Percentiles rank a stretch among this genome's conserved stretches.
Conservation (phyloP, 2,888 invertebrate genomes). For the Calliscelio sp. region DNA sequence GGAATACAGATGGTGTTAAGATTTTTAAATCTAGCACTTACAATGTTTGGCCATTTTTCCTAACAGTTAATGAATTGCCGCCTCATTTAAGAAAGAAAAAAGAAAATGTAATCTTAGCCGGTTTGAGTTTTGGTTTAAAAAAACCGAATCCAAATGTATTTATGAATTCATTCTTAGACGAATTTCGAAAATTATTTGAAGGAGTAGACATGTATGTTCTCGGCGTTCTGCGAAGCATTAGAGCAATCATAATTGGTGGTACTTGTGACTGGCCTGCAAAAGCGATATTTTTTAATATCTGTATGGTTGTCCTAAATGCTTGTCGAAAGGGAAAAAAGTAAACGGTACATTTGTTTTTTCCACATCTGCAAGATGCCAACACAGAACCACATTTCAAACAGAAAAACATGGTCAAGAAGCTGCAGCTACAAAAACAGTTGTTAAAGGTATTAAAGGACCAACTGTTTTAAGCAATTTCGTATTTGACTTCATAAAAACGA, state of each 20-base stretch:
- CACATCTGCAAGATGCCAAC: not conserved
- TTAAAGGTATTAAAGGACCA: slow-evolving; percentile 27
- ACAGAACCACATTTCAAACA: slow-evolving; percentile 13
- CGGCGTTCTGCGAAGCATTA: not conserved
- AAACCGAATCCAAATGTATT: not conserved
- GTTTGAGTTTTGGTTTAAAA: slow-evolving; percentile 1
- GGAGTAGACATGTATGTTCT: not conserved
- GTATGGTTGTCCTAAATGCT: slow-evolving; percentile 20
- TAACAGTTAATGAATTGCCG: slow-evolving; percentile 20
- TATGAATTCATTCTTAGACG: slow-evolving; percentile 18
- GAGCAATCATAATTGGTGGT: slow-evolving; percentile 19
- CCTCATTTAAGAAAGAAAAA: slow-evolving; percentile 10
- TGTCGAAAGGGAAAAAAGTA: not conserved
- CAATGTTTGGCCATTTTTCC: slow-evolving; percentile 26
- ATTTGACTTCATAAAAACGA: slow-evolving; percentile 17
- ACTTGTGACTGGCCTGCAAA: slow-evolving; percentile 40
- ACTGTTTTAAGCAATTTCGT: not conserved
- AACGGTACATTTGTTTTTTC: not conserved
- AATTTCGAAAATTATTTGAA: slow-evolving; percentile 1
- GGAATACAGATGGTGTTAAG: slow-evolving; percentile 14
- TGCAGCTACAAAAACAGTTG: not conserved
- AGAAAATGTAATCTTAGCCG: slow-evolving; percentile 8
- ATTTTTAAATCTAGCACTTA: slow-evolving; percentile 10
- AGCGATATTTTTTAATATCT: slow-evolving; percentile 35
- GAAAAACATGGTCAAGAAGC: not conserved